Percentiles rank a stretch among this genome's conserved stretches.
Evolutionary conservation across 37 sponge, comb jelly and placozoan species (phyloP).

Genomic region (Amphimedon queenslandica): DNA sequence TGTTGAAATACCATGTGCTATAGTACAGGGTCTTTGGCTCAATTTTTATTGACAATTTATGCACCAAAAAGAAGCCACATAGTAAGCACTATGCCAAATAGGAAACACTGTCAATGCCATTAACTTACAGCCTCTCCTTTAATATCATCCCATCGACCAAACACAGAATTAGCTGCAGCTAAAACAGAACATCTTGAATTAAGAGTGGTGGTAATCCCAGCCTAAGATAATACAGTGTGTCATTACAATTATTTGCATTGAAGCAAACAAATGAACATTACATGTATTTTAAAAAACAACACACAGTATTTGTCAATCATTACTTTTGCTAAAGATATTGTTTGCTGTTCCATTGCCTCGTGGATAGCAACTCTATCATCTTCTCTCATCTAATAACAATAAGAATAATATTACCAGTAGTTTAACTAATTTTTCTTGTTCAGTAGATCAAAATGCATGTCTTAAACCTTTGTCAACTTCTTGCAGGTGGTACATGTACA

Average conservation of each 20-base stretch:
- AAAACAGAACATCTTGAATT: conserved; percentile 97
- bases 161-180: conserved; percentile 99
- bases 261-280: conserved; percentile 6
- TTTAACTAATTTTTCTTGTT: too few relatives aligned
- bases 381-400: conserved; percentile 81
- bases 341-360: conserved; percentile 99
- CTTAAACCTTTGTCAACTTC: too few relatives aligned
- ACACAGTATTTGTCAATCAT: not conserved
- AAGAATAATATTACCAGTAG: not conserved
- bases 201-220: conserved; percentile 99
- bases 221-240: conserved; percentile 39
- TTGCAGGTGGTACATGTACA: too few relatives aligned
- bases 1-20: too few relatives aligned
- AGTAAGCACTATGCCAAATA: too few relatives aligned
- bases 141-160: conserved; percentile 99
- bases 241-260: not conserved
- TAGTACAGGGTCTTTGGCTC: too few relatives aligned
- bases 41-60: too few relatives aligned
- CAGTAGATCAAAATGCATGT: too few relatives aligned
- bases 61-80: too few relatives aligned
- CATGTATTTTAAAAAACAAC: not conserved
- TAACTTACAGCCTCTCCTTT: conserved; percentile 90
- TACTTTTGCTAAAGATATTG: conserved; percentile 99
- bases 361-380: conserved; percentile 99
- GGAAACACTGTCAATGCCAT: not conserved